phyloP scores from a whole-genome alignment of 53 echinoderm and acorn worm genomes.

The Arbacia lixula region DNA sequence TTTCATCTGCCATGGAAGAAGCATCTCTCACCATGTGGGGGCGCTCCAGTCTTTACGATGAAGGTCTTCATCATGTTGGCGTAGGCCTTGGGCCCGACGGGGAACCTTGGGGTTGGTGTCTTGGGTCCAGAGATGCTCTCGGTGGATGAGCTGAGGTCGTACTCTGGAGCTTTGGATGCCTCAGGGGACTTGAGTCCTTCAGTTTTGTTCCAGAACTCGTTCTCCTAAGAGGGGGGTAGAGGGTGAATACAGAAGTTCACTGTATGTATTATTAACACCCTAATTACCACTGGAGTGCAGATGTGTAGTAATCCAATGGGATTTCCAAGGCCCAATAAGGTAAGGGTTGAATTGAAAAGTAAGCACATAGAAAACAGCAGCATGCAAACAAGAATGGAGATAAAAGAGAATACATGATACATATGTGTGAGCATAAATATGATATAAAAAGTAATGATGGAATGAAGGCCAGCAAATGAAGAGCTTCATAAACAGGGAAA shows the following conservation, averaged over 20 bases:
- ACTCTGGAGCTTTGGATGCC: conserved; percentile 51
- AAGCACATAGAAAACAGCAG: no score
- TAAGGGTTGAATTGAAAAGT: no score
- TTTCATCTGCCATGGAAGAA: no score
- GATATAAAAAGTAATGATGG: not conserved
- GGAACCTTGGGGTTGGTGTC: conserved; percentile 93
- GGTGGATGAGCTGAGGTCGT: conserved; percentile 76
- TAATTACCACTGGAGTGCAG: no score
- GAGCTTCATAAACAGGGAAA: not conserved
- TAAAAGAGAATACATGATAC: no score
- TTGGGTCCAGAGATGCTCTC: conserved; percentile 75
- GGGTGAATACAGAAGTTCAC: not conserved
- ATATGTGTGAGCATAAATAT: no score
- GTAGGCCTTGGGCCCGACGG: conserved; percentile 85
- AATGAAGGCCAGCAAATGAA: not conserved
- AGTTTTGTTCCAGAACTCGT: conserved; percentile 76
- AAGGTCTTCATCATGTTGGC: conserved; percentile 85
- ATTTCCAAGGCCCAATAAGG: no score
- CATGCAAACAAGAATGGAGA: no score
- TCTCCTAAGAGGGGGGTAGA: conserved; percentile 66
- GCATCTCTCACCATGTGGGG: conserved; percentile 87
- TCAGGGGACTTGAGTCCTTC: conserved; percentile 77
- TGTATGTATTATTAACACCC: no score
- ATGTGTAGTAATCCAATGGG: no score
- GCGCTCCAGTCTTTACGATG: conserved; percentile 76